Conservation (phyloP, 30 jellyfish, hydroid and myxozoan genomes). For the Aurelia aurita complex sp. Pacific region DNA sequence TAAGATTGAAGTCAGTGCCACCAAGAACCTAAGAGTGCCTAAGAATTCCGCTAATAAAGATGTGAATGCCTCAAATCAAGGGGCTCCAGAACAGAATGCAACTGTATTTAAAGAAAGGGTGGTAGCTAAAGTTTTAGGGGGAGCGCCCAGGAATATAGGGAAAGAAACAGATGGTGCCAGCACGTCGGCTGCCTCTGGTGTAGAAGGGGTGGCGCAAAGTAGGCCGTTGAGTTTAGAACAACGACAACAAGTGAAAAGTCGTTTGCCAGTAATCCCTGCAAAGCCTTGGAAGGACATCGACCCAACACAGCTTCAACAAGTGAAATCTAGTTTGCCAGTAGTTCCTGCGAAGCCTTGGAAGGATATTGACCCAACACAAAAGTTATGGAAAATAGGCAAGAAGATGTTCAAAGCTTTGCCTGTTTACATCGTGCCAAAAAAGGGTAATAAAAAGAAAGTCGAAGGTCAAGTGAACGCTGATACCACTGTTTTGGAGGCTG, state of each 20-base stretch:
- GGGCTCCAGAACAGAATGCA: neutral
- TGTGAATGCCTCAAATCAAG: too few relatives aligned
- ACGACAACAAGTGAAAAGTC: neutral
- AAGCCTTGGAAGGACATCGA: neutral
- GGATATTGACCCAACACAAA: neutral
- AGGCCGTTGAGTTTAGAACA: neutral
- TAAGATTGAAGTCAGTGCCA: slow-evolving; percentile 15
- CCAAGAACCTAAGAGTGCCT: neutral
- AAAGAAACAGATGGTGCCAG: neutral
- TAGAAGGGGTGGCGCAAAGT: neutral
- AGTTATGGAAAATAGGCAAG: slow-evolving; percentile 1
- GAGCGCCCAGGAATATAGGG: neutral
- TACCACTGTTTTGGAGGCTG: too few relatives aligned
- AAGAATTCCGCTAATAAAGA: too few relatives aligned
- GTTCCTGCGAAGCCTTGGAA: neutral
- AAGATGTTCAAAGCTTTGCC: slow-evolving; percentile 1
- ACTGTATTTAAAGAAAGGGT: neutral
- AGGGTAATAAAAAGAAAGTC: neutral
- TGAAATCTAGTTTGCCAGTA: neutral
- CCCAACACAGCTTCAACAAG: neutral
- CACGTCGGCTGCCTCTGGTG: too few relatives aligned
- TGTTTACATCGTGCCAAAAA: neutral
- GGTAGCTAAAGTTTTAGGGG: neutral
- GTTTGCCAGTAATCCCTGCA: neutral
- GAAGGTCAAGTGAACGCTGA: too few relatives aligned